Evolutionary conservation across 1,140 invertebrate genomes (phyloP).

Genomic region (Lasaia peninsularis): DNA sequence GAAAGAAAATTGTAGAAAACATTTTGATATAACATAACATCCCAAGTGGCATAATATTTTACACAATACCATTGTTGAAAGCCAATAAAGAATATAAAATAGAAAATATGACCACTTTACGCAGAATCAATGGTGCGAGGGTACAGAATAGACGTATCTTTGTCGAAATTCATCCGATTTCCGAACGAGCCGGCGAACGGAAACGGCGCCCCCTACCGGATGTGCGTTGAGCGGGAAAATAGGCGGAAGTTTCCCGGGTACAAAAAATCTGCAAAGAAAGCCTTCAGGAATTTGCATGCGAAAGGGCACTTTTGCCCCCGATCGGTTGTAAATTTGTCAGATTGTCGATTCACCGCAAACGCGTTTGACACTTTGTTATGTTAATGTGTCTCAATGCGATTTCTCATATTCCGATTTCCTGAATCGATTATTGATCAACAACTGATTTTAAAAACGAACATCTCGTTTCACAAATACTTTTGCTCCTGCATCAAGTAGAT

Average conservation of each 20-base stretch:
- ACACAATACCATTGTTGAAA: constrained; percentile 31
- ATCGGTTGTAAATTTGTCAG: constrained; percentile 69
- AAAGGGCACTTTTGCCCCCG: constrained; percentile 62
- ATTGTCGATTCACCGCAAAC: constrained; percentile 60
- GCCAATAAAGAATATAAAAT: constrained; percentile 50
- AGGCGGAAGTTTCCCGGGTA: constrained; percentile 62
- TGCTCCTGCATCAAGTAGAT: no score
- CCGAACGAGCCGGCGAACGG: constrained; percentile 48
- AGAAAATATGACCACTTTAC: constrained; percentile 54
- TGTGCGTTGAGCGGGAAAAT: constrained; percentile 68
- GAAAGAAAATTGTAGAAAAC: not conserved
- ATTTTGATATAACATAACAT: constrained; percentile 13
- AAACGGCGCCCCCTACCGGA: constrained; percentile 49
- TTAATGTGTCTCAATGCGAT: constrained; percentile 33
- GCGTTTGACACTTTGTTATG: constrained; percentile 63
- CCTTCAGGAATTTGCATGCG: constrained; percentile 65
- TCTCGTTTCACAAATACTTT: not conserved
- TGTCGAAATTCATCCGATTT: constrained; percentile 53
- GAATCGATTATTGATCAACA: constrained; percentile 4
- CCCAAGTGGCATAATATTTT: constrained; percentile 15
- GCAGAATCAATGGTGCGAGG: constrained; percentile 45
- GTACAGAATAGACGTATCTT: constrained; percentile 33
- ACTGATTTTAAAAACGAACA: not conserved
- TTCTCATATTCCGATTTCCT: constrained; percentile 12
- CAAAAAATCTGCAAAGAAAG: constrained; percentile 57